Base-by-base conservation (phyloP, 23 tunicate genomes). In the Styela clava region DNA sequence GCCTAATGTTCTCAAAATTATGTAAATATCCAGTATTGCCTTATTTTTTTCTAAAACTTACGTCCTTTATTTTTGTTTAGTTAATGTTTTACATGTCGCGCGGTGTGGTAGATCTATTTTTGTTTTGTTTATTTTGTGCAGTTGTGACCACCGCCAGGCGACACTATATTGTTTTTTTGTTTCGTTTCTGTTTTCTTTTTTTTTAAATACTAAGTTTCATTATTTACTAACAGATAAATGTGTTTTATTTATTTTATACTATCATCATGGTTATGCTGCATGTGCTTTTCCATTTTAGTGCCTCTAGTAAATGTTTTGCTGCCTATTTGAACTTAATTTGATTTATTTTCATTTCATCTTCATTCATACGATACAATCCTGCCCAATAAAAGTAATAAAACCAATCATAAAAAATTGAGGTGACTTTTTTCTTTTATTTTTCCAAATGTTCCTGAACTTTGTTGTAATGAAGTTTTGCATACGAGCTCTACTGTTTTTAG, bases 1-100 rank as follows among this genome's bases (percentile, higher is more conserved):
- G 23, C 71, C 31, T 25, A n/a, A 67, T 67, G 71, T 67, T 67
- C 71, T 67, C 22, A 1, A 44, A 44, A 44, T 44, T 44, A 44
- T 44, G 56, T 44, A 44, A 44, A 44, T 44, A 44, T 44, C 56
- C 12, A 44, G 56, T 44, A 12, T 44, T 44, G 56, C 56, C 56
- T 44, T 44, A 44, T 44, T 44, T 44, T 12, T 44, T 44, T 44
- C 56, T 44, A 44, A 44, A 44, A 5, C 12, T 44, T 12, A 44
- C 56, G 56, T 44, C 56, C 56, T 12, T 44, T 12, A n/a, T n/a
- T 44, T 44, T 5, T 44, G 56, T 44, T 44, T 44, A 5, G 56
- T 44, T 44, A n/a, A 44, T 44, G 12, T 44, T 44, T 44, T 44
- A 5, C 56, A 12, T 12, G 56, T 44, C 56, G 56, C 56, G 56